Conservation (phyloP, 2,113 vertebrate species). For the Rana temporaria region DNA sequence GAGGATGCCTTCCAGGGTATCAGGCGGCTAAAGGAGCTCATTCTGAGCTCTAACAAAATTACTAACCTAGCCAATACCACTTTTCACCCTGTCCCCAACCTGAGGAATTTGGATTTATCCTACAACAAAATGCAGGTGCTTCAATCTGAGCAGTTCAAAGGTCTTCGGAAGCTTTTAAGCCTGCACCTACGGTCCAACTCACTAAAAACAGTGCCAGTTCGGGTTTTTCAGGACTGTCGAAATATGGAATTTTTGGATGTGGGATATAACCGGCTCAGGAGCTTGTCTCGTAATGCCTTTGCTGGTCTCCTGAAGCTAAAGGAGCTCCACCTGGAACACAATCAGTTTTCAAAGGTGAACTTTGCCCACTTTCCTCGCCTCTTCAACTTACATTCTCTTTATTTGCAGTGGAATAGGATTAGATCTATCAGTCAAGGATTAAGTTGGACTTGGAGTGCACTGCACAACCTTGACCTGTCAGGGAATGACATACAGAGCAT, state of each 20-base stretch:
- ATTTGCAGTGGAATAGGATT: conserved; percentile 95
- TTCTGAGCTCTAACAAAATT: conserved; percentile 96
- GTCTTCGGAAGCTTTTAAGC: conserved; percentile 91
- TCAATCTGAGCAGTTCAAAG: conserved; percentile 88
- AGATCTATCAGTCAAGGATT: conserved; percentile 88
- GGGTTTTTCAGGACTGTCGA: conserved; percentile 94
- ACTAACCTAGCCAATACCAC: conserved; percentile 89
- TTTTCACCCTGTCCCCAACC: conserved; percentile 90
- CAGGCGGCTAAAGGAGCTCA: conserved; percentile 93
- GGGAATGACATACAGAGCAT: conserved; percentile 91
- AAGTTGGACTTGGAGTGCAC: conserved; percentile 95
- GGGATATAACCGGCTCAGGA: conserved; percentile 94
- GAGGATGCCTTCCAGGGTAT: conserved; percentile 92
- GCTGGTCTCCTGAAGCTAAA: conserved; percentile 92
- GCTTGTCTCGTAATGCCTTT: conserved; percentile 92
- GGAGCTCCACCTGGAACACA: conserved; percentile 96
- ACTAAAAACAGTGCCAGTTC: conserved; percentile 87
- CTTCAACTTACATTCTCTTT: conserved; percentile 91
- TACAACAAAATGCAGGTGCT: conserved; percentile 94
- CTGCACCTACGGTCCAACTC: conserved; percentile 94
- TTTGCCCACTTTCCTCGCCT: conserved; percentile 95
- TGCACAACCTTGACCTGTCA: conserved; percentile 96
- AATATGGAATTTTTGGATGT: conserved; percentile 96
- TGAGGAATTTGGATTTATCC: conserved; percentile 95
- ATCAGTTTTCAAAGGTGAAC: conserved; percentile 97